These are phyloP conservation scores for Cheirogaleus major DNA, from an alignment of 2,797 vertebrate genomes.

Conservation along the genomic window DNA sequence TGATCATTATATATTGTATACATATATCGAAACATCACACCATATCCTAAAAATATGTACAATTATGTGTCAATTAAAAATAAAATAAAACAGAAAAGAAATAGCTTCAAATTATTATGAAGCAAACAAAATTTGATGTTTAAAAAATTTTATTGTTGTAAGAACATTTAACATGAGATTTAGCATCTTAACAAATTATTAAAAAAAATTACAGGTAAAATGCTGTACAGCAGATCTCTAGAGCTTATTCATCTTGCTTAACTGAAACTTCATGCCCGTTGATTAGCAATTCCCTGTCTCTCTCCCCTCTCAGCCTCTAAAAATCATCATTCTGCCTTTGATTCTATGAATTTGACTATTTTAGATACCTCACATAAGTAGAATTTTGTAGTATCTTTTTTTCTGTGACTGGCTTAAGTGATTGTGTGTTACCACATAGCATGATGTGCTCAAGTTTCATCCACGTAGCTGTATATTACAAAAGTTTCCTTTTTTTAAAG, in stretches of 20 bases:
- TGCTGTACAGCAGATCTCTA: not conserved
- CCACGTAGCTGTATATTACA: not conserved
- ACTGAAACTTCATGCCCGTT: not conserved
- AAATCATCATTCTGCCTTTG: not conserved
- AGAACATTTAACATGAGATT: not conserved
- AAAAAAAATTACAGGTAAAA: not conserved
- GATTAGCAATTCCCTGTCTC: not conserved
- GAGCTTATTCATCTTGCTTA: not conserved
- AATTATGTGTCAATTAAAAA: not conserved
- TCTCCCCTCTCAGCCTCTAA: not conserved
- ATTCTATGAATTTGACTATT: not conserved
- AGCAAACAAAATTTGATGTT: not conserved
- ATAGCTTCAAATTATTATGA: not conserved
- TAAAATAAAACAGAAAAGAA: not conserved
- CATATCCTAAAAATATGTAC: not conserved
- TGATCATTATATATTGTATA: not conserved
- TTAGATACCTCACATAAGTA: not conserved
- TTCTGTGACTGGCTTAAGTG: not conserved
- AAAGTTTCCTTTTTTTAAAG: not conserved
- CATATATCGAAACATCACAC: not conserved
- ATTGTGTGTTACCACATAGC: not conserved
- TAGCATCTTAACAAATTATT: not conserved
- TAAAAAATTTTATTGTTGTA: not conserved
- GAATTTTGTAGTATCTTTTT: not conserved
- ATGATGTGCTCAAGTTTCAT: not conserved